Conservation (phyloP, 2,888 invertebrate genomes). For the Frankliniella fusca region DNA sequence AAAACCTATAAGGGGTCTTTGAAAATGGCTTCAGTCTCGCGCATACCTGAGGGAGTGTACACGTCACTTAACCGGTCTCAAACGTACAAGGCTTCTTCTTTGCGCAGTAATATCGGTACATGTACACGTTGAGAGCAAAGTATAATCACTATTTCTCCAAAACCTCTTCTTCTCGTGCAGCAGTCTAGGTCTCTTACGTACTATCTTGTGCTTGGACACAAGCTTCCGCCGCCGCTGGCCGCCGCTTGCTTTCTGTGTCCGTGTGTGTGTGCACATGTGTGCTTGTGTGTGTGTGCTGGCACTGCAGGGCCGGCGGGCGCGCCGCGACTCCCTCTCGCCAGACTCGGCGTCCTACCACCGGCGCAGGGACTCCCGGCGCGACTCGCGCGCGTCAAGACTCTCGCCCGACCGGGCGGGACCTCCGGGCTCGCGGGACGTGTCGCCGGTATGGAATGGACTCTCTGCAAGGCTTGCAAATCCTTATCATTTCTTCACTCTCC, state of each 20-base stretch:
- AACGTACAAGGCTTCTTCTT: too few species aligned
- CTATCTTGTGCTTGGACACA: too few species aligned
- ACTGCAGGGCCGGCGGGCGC: constrained; percentile 60
- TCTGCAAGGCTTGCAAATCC: neutral
- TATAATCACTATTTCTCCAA: too few species aligned
- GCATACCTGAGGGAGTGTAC: too few species aligned
- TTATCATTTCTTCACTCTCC: neutral
- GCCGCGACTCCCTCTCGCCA: constrained; percentile 83
- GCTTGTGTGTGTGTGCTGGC: neutral
- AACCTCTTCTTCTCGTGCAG: neutral
- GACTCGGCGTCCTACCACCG: constrained; percentile 68
- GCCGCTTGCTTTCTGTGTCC: neutral
- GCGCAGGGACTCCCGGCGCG: constrained; percentile 60
- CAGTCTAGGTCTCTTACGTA: neutral
- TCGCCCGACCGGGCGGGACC: constrained; percentile 39
- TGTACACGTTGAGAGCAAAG: too few species aligned
- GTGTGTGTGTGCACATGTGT: neutral
- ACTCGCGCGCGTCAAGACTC: constrained; percentile 59
- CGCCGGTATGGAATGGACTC: constrained; percentile 53
- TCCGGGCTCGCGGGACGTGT: constrained; percentile 51
- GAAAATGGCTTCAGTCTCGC: too few species aligned
- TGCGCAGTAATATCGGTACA: too few species aligned
- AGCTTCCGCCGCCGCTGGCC: too few species aligned
- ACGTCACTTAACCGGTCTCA: too few species aligned
- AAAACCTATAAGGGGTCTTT: too few species aligned